Base-by-base conservation (phyloP, 2,888 invertebrate genomes). In the Chrysolina americana region DNA sequence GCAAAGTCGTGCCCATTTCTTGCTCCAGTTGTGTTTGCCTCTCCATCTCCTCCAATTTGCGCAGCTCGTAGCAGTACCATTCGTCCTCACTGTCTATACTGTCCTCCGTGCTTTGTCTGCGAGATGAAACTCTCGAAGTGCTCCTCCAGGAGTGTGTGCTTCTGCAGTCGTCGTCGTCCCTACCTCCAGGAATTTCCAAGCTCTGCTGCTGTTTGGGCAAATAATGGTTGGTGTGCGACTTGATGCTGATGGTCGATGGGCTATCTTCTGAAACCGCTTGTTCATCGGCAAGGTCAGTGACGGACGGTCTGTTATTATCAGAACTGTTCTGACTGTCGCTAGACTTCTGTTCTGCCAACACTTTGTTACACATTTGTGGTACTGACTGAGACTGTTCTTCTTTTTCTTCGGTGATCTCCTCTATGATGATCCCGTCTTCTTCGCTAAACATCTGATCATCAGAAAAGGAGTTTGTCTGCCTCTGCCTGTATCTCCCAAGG, bases 1-100 rank as follows among this genome's bases (percentile, higher is more conserved):
- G 89, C 15, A 92, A 85, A 0, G 91, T 90, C 76, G 91, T 89
- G 41, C 92, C 92, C 86, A 93, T 90, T 80, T 87, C 92, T 53
- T 89, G 86, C 81, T 94, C 94, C 72, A 93, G 81, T 80, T 92
- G 92, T 2, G 93, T 92, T 78, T 93, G 94, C 77, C 94, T 90
- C 87, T 96, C 96, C 88, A 96, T 91, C 87, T 96, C 95, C 87
- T 97, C 96, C 47, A 97, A 88, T 87, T 96, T 96, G 71, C 95
- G 90, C 73, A 96, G 87, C 85, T 97, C 96, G 86, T 97, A 96
- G 82, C 95, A 95, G 83, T 96, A 97, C 94, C 96, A 97, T 86
- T 97, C 96, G 85, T 97, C 97, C 88, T 97, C 97, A 36, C 95
- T 96, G 86, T 97, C 97, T 73, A 97, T 96, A 83, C 96, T 96